Conservation (phyloP, 2,888 invertebrate genomes). For the Eudemis profundana region DNA sequence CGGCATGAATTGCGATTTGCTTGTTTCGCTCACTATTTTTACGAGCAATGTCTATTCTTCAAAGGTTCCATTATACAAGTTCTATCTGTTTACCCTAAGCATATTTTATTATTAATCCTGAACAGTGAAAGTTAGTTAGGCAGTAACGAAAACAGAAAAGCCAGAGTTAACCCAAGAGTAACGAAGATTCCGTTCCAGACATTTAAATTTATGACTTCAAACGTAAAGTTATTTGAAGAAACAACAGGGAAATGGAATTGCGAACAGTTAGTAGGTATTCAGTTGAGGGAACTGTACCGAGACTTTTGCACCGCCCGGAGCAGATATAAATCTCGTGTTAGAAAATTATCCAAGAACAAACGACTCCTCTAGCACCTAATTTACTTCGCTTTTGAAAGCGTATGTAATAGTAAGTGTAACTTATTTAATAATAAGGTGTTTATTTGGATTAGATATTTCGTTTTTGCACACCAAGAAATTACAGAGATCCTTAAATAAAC, state of each 20-base stretch:
- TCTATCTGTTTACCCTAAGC: neutral
- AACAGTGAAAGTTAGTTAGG: constrained; percentile 18
- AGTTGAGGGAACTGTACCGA: constrained; percentile 46
- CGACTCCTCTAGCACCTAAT: constrained; percentile 48
- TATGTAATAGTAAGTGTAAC: constrained; percentile 9
- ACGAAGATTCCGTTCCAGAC: constrained; percentile 37
- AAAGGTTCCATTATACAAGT: neutral
- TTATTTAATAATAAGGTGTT: neutral
- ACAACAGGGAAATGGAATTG: constrained; percentile 52
- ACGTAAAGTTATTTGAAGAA: constrained; percentile 44
- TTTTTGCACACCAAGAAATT: too few species aligned
- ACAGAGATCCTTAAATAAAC: too few species aligned
- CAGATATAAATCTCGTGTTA: constrained; percentile 53
- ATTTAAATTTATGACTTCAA: constrained; percentile 42
- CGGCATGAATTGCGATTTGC: too few species aligned
- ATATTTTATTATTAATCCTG: constrained; percentile 14
- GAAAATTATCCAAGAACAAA: constrained; percentile 52
- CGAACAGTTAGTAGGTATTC: constrained; percentile 47
- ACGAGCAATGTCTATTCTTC: neutral
- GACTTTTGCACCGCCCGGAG: constrained; percentile 52
- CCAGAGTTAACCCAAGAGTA: constrained; percentile 32
- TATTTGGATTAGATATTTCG: neutral
- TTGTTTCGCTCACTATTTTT: neutral
- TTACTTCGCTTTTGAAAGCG: constrained; percentile 42
- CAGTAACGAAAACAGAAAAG: constrained; percentile 36